Evolutionary conservation across 1,140 invertebrate species (phyloP), one percentile per base, ranked within the genome.

Genomic region (Bradysia coprophila): DNA sequence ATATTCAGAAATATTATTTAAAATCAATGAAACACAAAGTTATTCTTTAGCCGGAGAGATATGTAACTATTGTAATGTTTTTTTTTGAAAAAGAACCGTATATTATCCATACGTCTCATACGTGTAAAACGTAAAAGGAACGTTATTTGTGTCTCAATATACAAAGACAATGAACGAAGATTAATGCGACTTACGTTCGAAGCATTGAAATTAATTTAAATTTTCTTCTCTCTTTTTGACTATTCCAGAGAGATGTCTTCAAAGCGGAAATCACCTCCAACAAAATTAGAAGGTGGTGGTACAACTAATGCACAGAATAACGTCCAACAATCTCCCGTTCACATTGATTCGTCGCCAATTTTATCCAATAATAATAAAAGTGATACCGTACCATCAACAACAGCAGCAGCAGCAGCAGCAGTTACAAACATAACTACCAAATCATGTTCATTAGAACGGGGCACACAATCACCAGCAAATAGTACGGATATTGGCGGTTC

Each of bases 261-360:
- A 66, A 89, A 89, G 76, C 76, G 84, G 67, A 89, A 89, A 65
- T 87, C 83, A 60, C 83, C 83, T 61, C 85, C 85, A 65, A 83
- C 81, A 48, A 88, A 88, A 72, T 72, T 88, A 66, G 76, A 81
- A 67, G 81, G 86, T 68, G 80, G 81, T 64, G 73, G 71, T 51
- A 66, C 69, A 53, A 60, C 36, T 38, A 36, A 6, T 36, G 16
- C 13, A 28, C 6, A 28, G 6, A 28, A 28, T 28, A 57, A 47
- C 54, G 54, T 53, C 52, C 56, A 43, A 55, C 61, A 51, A 64
- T 68, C 49, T 64, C 64, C 45, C 53, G 59, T 22, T 61, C 62
- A 51, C 50, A 55, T 31, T 48, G 52, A 24, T 45, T 51, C 10
- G 38, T 31, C 38, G 45, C 41, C 36, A 36, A 34, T 8, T 42